These are phyloP conservation scores for Psettodes erumei DNA, from an alignment of 2,113 vertebrate species.

Conservation along the genomic window DNA sequence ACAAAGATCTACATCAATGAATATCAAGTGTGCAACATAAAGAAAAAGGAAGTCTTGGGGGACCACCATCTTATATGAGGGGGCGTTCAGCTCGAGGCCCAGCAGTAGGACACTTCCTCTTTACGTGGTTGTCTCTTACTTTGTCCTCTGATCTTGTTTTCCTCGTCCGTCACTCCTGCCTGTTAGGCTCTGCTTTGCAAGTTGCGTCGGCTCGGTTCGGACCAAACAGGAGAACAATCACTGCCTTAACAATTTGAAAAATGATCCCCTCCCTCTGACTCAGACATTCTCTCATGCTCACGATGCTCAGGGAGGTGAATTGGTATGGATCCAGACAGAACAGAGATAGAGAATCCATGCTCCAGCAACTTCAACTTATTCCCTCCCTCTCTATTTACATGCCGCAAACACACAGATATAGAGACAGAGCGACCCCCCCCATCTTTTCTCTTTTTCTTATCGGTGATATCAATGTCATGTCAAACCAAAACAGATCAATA, in stretches of 20 bases:
- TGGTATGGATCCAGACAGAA: constrained; percentile 51
- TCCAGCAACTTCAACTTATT: constrained; percentile 7
- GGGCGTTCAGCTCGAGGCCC: not conserved
- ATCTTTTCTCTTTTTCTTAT: constrained; percentile 1
- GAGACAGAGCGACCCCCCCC: not conserved
- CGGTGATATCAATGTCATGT: constrained; percentile 26
- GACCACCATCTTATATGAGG: not conserved
- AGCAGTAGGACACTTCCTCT: not conserved
- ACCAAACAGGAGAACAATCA: constrained; percentile 21
- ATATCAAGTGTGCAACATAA: not conserved
- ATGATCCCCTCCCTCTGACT: not conserved
- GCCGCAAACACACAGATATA: not conserved
- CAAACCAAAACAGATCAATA: constrained; percentile 25
- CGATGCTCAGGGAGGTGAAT: constrained; percentile 31
- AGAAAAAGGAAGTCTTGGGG: not conserved
- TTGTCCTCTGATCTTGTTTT: not conserved
- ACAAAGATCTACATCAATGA: too few species aligned
- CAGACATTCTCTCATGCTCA: constrained; percentile 5
- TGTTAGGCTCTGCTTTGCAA: constrained; percentile 11
- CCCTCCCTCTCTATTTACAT: not conserved
- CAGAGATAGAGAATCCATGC: constrained; percentile 13
- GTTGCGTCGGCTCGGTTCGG: constrained; percentile 6
- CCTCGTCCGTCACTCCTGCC: not conserved
- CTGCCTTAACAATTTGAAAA: constrained; percentile 23
- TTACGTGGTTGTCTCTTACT: not conserved